phyloP scores from a whole-genome alignment of 2,113 vertebrate genomes.

The Himantopus leucocephalus region DNA sequence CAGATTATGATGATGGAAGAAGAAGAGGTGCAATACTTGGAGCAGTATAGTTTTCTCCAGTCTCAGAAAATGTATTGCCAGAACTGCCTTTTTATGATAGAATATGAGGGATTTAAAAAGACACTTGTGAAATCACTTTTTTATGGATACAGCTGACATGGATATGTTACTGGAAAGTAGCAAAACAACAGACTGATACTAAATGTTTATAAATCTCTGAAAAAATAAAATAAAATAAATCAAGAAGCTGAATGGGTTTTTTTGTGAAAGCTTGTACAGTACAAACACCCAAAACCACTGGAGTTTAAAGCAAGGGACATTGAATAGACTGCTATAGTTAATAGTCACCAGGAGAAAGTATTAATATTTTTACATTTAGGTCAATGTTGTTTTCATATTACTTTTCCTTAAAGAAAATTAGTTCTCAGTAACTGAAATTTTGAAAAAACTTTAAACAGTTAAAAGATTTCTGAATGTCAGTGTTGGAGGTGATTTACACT shows the following conservation, averaged over 20 bases:
- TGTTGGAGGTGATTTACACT: neutral
- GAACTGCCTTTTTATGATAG: neutral
- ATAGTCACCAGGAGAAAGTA: neutral
- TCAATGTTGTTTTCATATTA: neutral
- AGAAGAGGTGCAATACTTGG: neutral
- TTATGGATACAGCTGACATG: rapidly evolving
- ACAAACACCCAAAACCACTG: rapidly evolving
- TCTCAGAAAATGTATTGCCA: rapidly evolving
- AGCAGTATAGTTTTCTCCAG: neutral
- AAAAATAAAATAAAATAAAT: neutral
- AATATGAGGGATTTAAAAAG: neutral
- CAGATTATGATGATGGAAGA: neutral
- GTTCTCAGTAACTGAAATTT: neutral
- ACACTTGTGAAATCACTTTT: neutral
- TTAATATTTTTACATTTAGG: neutral
- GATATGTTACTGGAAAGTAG: neutral
- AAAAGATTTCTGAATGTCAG: neutral
- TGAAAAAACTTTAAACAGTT: neutral
- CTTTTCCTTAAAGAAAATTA: neutral
- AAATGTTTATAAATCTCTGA: no score
- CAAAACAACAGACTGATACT: neutral
- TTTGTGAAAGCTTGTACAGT: neutral
- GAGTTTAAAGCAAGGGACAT: neutral
- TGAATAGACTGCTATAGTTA: neutral
- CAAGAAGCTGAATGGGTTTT: neutral